Conservation (phyloP, 2,113 vertebrate genomes). For the Pandion haliaetus region DNA sequence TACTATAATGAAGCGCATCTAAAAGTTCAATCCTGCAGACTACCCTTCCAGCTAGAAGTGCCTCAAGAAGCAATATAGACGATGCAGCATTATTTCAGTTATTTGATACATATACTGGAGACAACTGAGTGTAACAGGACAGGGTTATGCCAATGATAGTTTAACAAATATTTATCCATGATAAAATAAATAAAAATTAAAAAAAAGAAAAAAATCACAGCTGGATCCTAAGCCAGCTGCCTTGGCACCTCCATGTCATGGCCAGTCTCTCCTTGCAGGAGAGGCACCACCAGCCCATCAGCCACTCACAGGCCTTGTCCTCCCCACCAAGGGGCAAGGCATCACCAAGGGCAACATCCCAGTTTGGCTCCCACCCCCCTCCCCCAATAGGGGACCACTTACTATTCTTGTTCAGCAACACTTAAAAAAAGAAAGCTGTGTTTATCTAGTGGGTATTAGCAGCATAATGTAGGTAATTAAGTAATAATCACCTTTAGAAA, state of each 20-base stretch:
- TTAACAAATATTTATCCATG: background rate
- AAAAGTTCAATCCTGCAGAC: background rate
- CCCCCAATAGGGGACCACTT: background rate
- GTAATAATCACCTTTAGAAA: background rate
- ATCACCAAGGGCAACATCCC: background rate
- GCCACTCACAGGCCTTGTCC: background rate
- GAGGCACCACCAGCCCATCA: background rate
- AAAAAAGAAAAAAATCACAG: background rate
- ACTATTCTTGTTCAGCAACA: background rate
- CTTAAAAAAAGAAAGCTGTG: background rate
- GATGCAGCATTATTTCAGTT: background rate
- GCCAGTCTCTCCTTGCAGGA: background rate
- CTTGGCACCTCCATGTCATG: background rate
- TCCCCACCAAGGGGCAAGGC: background rate
- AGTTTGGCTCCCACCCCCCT: accelerated
- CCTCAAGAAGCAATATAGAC: background rate
- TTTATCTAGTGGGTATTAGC: background rate
- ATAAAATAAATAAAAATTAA: background rate
- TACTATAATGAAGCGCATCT: background rate
- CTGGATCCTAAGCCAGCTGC: background rate
- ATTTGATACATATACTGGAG: background rate
- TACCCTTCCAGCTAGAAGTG: background rate
- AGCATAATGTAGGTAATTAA: background rate
- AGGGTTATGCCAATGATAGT: background rate
- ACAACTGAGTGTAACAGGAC: background rate